A percentile compares a stretch with the other conserved stretches of the same genome.
phyloP scores from a whole-genome alignment of 1,140 invertebrate genomes.

The Drosophila takahashii region DNA sequence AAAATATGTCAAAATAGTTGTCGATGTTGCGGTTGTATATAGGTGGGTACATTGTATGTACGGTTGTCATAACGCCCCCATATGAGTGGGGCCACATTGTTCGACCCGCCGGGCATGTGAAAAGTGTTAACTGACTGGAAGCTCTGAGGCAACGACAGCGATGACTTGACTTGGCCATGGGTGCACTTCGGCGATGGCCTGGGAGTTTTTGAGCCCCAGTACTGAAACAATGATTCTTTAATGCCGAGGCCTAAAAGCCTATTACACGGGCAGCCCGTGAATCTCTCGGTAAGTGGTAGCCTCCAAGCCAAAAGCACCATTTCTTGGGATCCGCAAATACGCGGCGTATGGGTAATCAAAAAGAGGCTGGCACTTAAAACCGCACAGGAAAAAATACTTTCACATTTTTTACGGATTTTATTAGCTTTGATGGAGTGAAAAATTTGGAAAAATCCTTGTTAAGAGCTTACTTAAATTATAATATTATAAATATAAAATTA shows the following conservation, averaged over 20 bases:
- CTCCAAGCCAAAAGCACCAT: slow-evolving; percentile 22
- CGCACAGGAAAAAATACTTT: neutral
- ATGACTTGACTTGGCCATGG: slow-evolving; percentile 51
- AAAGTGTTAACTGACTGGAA: slow-evolving; percentile 66
- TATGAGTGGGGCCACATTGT: slow-evolving; percentile 70
- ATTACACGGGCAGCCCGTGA: slow-evolving; percentile 37
- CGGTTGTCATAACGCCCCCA: slow-evolving; percentile 5
- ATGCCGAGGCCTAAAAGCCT: slow-evolving; percentile 52
- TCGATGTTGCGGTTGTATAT: slow-evolving; percentile 9
- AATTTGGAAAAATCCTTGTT: too few relatives aligned
- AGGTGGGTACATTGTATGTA: neutral
- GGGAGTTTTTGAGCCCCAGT: slow-evolving; percentile 31
- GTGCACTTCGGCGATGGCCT: slow-evolving; percentile 37
- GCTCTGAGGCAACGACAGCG: slow-evolving; percentile 16
- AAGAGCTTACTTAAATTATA: too few relatives aligned
- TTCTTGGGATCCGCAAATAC: slow-evolving; percentile 14
- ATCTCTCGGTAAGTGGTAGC: slow-evolving; percentile 30
- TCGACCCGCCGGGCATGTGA: slow-evolving; percentile 58
- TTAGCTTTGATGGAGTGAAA: neutral
- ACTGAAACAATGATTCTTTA: slow-evolving; percentile 72
- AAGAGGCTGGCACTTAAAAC: neutral
- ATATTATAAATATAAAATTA: too few relatives aligned
- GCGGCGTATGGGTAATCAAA: slow-evolving; percentile 46
- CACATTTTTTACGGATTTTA: neutral
- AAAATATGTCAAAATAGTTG: slow-evolving; percentile 24